A percentile compares a stretch with the other conserved stretches of the same genome.
Conservation (phyloP, 2,113 vertebrate species). For the Leucopsar rothschildi region DNA sequence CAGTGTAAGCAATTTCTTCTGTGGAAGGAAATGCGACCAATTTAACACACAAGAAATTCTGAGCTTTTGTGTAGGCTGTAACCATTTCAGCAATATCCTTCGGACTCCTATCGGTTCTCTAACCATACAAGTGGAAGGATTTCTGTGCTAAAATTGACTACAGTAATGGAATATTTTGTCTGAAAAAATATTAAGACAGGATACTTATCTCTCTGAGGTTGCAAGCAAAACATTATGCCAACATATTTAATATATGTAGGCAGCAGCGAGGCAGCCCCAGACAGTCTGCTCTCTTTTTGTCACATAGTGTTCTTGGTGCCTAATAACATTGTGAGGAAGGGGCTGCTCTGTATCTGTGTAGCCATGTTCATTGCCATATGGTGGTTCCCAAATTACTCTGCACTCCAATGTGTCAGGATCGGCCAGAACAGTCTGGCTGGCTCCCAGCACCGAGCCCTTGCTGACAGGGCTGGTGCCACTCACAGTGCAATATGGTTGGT, state of each 20-base stretch:
- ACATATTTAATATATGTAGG: conserved; percentile 1
- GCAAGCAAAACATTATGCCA: conserved; percentile 37
- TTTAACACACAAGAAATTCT: neutral
- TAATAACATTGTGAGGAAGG: conserved; percentile 2
- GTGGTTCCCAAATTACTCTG: conserved; percentile 56
- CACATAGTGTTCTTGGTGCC: neutral
- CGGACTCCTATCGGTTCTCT: neutral
- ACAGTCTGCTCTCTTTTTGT: conserved; percentile 31
- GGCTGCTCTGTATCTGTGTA: conserved; percentile 14
- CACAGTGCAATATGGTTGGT: neutral
- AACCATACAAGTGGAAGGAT: neutral
- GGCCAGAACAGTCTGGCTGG: conserved; percentile 35
- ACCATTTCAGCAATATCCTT: conserved; percentile 2
- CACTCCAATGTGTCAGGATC: conserved; percentile 5
- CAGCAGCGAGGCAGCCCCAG: neutral
- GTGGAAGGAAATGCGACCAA: neutral
- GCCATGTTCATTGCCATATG: conserved; percentile 60
- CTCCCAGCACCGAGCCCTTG: conserved; percentile 42
- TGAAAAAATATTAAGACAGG: conserved; percentile 3
- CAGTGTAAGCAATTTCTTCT: neutral
- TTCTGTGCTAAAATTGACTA: conserved; percentile 42
- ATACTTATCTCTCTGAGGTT: conserved; percentile 44
- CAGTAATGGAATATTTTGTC: conserved; percentile 38
- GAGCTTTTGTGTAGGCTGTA: neutral
- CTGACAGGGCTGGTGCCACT: conserved; percentile 16